Base-by-base conservation (phyloP, 2,888 invertebrate species). In the Caenorhabditis sp. region DNA sequence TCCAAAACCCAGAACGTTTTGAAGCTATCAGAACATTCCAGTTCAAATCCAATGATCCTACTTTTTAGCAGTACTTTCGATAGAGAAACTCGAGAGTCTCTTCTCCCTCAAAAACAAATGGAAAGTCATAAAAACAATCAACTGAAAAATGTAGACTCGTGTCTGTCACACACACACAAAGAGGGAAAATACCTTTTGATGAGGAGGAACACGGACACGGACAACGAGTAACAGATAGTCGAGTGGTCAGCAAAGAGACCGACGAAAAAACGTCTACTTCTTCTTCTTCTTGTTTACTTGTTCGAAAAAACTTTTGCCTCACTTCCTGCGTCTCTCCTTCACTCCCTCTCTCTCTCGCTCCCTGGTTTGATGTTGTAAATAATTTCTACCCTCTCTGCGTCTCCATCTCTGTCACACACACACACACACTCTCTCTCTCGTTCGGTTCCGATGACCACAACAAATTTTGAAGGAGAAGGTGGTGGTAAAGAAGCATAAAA, bases 321-420 rank as follows among this genome's bases (percentile, higher is more conserved):
- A 49, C 49, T 8, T 2, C 22, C 74, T 74, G 64, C 54, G 74
- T 64, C 64, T 74, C 74, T n/a, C n/a, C n/a, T n/a, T n/a, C n/a
- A n/a, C n/a, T n/a, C n/a, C n/a, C n/a, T n/a, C n/a, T n/a, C n/a
- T n/a, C n/a, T n/a, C n/a, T n/a, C 63, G 10, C 22, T 6, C 68
- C 22, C 47, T 51, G 14, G 35, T 24, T 26, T 54, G 26, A 44
- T 74, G 74, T 41, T 63, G 51, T 74, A 54, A 61, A 54, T 41
- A 28, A 41, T 49, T 63, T 47, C n/a, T 14, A 5, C 31, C 24
- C 3, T 54, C 26, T 49, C 49, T 66, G 24, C 26, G 24, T 14
- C 31, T 49, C 49, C 1, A 19, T 26, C 12, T 19, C 14, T 31
- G n/a, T n/a, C n/a, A n/a, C n/a, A n/a, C n/a, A n/a, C n/a, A n/a